Conservation (phyloP, 2,113 vertebrate genomes). For the Spea bombifrons region DNA sequence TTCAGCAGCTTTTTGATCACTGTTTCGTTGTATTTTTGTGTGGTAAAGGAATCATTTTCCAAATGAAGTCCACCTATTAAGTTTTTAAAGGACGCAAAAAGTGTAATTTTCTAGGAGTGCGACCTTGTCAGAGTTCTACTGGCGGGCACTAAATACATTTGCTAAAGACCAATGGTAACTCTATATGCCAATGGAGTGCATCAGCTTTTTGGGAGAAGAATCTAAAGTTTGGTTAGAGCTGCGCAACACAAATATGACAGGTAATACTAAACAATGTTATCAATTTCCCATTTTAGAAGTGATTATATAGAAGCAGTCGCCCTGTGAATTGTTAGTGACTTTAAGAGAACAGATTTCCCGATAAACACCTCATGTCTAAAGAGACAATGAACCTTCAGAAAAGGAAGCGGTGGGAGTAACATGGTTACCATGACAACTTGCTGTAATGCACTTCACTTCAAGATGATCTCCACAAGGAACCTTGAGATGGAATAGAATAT, state of each 20-base stretch:
- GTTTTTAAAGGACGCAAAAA: too few species aligned
- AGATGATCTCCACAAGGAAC: conserved; percentile 68
- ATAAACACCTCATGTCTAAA: conserved; percentile 60
- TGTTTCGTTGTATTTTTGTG: too few species aligned
- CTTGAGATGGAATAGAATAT: conserved; percentile 83
- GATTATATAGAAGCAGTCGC: conserved; percentile 4
- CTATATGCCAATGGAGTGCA: conserved; percentile 8
- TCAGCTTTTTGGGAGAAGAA: conserved; percentile 1
- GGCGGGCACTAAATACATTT: too few species aligned
- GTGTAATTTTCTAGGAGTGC: too few species aligned
- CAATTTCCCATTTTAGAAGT: not conserved
- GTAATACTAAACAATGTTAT: conserved; percentile 2
- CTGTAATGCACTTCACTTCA: conserved; percentile 66
- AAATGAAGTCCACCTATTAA: too few species aligned
- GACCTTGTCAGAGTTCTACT: too few species aligned
- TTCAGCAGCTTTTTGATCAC: too few species aligned
- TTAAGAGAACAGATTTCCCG: conserved; percentile 34
- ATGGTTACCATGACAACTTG: conserved; percentile 73
- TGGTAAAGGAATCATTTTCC: too few species aligned
- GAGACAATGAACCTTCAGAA: conserved; percentile 47
- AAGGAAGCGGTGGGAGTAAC: conserved; percentile 51
- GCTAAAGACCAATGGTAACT: too few species aligned
- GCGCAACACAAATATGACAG: conserved; percentile 7
- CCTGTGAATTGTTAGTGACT: conserved; percentile 60
- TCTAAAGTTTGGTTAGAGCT: conserved; percentile 1